These are phyloP conservation scores for Zootermopsis nevadensis DNA, from an alignment of 2,888 invertebrate genomes.

Conservation along the genomic window DNA sequence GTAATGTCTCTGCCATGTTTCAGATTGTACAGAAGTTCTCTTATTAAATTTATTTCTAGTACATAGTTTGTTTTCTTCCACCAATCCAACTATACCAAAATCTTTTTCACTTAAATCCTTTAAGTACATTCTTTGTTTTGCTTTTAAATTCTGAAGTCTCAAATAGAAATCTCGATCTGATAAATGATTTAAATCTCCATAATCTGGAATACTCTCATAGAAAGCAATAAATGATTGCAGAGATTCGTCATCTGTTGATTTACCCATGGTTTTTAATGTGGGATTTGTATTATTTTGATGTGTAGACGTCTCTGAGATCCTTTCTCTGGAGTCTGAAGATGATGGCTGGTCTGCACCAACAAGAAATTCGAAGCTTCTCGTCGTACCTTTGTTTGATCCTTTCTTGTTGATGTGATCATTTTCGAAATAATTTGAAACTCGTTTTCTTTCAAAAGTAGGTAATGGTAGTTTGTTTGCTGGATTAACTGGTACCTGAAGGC, in stretches of 20 bases:
- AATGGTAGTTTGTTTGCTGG: slow-evolving; percentile 78
- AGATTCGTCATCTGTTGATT: slow-evolving; percentile 60
- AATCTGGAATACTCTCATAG: slow-evolving; percentile 83
- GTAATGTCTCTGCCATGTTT: slow-evolving; percentile 21
- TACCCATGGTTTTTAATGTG: neutral
- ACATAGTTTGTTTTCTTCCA: neutral
- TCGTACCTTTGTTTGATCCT: neutral
- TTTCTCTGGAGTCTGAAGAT: slow-evolving; percentile 2
- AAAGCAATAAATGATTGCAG: slow-evolving; percentile 75
- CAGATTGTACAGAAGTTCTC: neutral
- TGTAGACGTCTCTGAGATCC: neutral
- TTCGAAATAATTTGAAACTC: slow-evolving; percentile 43
- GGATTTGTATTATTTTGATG: neutral
- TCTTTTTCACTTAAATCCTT: slow-evolving; percentile 64
- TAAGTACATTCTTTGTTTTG: slow-evolving; percentile 69
- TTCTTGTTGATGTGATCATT: neutral
- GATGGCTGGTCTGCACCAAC: neutral
- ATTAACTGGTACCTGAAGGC: slow-evolving; percentile 78
- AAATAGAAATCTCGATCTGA: slow-evolving; percentile 80
- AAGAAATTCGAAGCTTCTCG: neutral
- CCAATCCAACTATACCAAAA: slow-evolving; percentile 56
- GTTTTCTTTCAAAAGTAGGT: slow-evolving; percentile 74
- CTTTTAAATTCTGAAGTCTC: slow-evolving; percentile 73
- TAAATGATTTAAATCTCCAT: slow-evolving; percentile 80
- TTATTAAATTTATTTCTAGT: neutral